Percentiles rank a stretch among this genome's conserved stretches.
phyloP scores from a whole-genome alignment of 53 echinoderm and acorn worm genomes.

The Temnopleurus reevesii region DNA sequence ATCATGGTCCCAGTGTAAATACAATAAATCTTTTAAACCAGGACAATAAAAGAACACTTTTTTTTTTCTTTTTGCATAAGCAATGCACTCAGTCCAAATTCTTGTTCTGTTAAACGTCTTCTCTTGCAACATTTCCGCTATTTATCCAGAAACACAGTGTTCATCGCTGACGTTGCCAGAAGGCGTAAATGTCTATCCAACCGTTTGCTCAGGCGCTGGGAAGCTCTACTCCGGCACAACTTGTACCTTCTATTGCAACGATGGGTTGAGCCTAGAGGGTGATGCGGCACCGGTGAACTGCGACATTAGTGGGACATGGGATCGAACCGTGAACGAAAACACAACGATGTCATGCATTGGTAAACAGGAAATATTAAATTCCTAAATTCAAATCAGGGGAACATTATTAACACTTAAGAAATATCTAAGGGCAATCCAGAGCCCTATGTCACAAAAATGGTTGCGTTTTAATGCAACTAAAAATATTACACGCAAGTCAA shows the following conservation, averaged over 20 bases:
- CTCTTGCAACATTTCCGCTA: not conserved
- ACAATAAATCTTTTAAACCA: no score
- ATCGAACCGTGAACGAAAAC: conserved; percentile 46
- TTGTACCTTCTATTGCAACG: conserved; percentile 76
- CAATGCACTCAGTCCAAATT: no score
- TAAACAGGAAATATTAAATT: not conserved
- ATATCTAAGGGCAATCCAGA: no score
- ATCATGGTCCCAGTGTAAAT: no score
- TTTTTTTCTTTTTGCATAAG: no score
- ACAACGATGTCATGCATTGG: conserved; percentile 17
- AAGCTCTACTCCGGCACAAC: conserved; percentile 68
- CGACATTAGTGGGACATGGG: conserved; percentile 70
- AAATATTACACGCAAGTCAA: no score
- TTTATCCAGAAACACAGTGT: conserved; percentile 62
- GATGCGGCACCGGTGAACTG: conserved; percentile 63
- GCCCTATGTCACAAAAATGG: no score
- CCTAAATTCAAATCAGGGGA: no score
- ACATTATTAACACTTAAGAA: no score
- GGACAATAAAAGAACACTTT: no score
- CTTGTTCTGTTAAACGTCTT: not conserved
- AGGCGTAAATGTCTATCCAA: conserved; percentile 64
- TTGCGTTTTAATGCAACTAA: no score
- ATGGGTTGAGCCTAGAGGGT: conserved; percentile 66
- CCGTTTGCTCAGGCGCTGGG: conserved; percentile 61
- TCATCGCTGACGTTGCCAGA: conserved; percentile 58